phyloP scores from a whole-genome alignment of 2,113 vertebrate genomes.

The Manacus vitellinus region DNA sequence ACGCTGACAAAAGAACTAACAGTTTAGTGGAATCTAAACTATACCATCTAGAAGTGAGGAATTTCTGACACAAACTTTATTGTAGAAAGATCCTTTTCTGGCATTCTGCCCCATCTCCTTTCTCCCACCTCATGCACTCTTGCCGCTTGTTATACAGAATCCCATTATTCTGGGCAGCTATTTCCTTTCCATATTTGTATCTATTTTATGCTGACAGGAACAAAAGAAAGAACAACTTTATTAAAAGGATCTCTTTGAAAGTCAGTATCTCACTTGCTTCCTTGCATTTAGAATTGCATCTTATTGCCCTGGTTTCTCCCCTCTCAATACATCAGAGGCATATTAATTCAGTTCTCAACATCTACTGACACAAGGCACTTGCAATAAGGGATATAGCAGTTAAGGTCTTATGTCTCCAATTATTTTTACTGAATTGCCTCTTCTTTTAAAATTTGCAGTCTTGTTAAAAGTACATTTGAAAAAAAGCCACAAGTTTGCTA shows the following conservation, averaged over 20 bases:
- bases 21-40: not conserved
- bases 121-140: not conserved
- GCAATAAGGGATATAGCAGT: not conserved
- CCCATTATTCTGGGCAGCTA: not conserved
- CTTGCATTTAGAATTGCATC: not conserved
- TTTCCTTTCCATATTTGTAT: not conserved
- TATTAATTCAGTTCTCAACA: conserved; percentile 13
- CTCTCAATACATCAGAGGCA: not conserved
- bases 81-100: not conserved
- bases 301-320: not conserved
- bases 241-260: not conserved
- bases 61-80: not conserved
- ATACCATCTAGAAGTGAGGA: not conserved
- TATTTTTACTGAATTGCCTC: conserved; percentile 17
- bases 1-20: not conserved
- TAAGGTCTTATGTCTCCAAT: not conserved
- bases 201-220: not conserved
- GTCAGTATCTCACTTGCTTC: not conserved
- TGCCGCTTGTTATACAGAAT: not conserved
- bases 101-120: not conserved
- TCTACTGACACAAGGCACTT: not conserved
- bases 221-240: not conserved
- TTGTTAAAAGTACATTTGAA: conserved; percentile 26
- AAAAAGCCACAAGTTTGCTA: conserved; percentile 7
- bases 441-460: conserved; percentile 1